A percentile compares a stretch with the other conserved stretches of the same genome.
Conservation (phyloP, 2,797 vertebrate species). For the Hydrophis major region DNA sequence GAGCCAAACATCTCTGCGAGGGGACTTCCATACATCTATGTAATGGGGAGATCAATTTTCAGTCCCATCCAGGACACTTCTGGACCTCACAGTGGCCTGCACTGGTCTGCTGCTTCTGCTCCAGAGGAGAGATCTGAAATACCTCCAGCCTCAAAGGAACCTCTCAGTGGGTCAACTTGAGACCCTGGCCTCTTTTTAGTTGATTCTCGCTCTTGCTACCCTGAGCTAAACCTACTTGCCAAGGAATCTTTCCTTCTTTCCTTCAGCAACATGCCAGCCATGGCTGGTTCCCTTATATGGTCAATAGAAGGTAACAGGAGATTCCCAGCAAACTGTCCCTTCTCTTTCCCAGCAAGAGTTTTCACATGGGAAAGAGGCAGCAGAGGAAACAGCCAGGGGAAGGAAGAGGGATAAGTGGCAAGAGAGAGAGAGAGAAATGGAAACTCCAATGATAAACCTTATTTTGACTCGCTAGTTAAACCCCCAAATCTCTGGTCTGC, state of each 20-base stretch:
- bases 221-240: constrained; percentile 35
- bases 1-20: background rate
- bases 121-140: background rate
- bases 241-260: constrained; percentile 10
- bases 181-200: background rate
- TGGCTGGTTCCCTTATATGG: constrained; percentile 62
- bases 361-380: constrained; percentile 28
- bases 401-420: background rate
- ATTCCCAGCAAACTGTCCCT: background rate
- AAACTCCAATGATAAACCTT: background rate
- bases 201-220: background rate
- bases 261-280: background rate
- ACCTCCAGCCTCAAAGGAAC: accelerated
- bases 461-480: background rate
- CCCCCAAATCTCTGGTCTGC: background rate
- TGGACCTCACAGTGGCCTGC: background rate
- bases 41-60: accelerated
- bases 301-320: constrained; percentile 36
- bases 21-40: background rate
- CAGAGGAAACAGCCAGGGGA: background rate
- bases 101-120: accelerated
- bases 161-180: background rate
- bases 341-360: background rate
- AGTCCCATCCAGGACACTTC: background rate
- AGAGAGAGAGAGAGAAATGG: too few species aligned